Conservation (phyloP, 2,113 vertebrate species). For the Pluvialis apricaria region DNA sequence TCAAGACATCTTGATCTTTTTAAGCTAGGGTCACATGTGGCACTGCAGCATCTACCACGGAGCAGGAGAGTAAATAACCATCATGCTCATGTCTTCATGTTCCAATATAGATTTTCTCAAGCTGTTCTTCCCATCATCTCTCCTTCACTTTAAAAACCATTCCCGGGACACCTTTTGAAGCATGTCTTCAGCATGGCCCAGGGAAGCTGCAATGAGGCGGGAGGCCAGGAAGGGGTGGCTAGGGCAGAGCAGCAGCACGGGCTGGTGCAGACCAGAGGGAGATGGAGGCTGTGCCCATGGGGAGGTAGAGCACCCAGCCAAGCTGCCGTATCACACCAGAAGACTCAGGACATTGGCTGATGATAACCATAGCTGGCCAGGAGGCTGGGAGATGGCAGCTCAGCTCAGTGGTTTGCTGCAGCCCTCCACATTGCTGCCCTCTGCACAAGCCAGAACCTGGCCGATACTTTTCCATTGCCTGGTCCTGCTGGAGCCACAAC, state of each 20-base stretch:
- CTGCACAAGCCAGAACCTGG: not conserved
- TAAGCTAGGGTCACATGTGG: not conserved
- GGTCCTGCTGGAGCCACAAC: not conserved
- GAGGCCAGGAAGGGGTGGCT: not conserved
- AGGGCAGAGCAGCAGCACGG: not conserved
- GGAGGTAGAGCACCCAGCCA: not conserved
- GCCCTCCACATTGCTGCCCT: not conserved
- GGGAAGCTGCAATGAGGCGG: not conserved
- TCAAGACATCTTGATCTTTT: not conserved
- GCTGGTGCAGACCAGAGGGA: not conserved
- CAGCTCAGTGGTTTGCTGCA: not conserved
- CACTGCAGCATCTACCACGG: not conserved
- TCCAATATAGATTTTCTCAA: not conserved
- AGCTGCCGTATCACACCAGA: not conserved
- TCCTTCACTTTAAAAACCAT: not conserved
- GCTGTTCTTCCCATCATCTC: not conserved
- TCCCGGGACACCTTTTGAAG: not conserved
- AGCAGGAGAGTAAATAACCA: not conserved
- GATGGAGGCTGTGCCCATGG: not conserved
- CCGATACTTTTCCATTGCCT: not conserved
- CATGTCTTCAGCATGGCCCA: not conserved
- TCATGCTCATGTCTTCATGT: not conserved
- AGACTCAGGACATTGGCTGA: not conserved
- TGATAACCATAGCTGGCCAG: fast-evolving
- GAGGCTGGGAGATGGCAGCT: not conserved